phyloP scores from a whole-genome alignment of 2,113 vertebrate species.

The Seriola rivoliana region DNA sequence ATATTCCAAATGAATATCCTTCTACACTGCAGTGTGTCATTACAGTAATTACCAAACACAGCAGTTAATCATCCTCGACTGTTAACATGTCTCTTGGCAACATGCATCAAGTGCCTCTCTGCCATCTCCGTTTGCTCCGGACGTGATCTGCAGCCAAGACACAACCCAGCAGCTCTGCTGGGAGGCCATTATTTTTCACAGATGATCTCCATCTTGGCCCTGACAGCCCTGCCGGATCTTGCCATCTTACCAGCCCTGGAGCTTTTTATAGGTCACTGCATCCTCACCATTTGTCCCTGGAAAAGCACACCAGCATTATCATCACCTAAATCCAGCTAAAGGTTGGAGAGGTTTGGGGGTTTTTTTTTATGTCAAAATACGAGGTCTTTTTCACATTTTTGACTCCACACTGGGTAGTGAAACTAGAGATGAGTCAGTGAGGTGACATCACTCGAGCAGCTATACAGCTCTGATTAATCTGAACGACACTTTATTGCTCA shows the following conservation, averaged over 20 bases:
- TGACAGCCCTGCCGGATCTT: slow-evolving; percentile 12
- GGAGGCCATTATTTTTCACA: slow-evolving; percentile 43
- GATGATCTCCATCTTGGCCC: slow-evolving; percentile 39
- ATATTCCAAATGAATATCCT: slow-evolving; percentile 38
- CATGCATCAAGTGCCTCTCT: slow-evolving; percentile 38
- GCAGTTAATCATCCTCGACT: slow-evolving; percentile 45
- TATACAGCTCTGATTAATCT: slow-evolving; percentile 41
- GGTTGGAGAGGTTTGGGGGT: not conserved
- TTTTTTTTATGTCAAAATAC: no score
- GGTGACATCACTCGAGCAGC: slow-evolving; percentile 28
- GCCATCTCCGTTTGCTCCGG: slow-evolving; percentile 14
- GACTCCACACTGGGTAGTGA: not conserved
- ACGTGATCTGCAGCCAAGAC: slow-evolving; percentile 1
- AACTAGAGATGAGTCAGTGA: slow-evolving; percentile 23
- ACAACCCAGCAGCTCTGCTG: slow-evolving; percentile 10
- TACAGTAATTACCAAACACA: slow-evolving; percentile 54
- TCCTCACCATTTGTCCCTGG: slow-evolving; percentile 19
- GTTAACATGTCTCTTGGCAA: slow-evolving; percentile 47
- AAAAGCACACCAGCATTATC: not conserved
- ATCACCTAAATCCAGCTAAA: not conserved
- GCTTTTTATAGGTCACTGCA: slow-evolving; percentile 31
- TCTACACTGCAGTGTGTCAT: slow-evolving; percentile 52
- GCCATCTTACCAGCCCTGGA: slow-evolving; percentile 14
- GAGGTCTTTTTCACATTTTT: not conserved
- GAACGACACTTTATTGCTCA: slow-evolving; percentile 15